These are phyloP conservation scores for Otus sunia DNA, from an alignment of 2,113 vertebrate genomes.

Conservation along the genomic window DNA sequence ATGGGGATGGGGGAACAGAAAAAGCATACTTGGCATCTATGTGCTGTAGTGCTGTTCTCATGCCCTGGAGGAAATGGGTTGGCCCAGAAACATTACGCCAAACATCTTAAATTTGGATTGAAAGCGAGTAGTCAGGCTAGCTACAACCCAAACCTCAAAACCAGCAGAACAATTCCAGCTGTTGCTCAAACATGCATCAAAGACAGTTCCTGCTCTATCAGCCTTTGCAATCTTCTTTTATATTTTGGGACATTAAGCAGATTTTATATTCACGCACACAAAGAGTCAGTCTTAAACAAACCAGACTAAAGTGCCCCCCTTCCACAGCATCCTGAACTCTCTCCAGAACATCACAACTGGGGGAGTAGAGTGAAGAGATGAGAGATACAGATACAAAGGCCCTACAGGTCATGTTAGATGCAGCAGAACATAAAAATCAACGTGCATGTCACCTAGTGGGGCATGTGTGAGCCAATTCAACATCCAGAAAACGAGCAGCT, in stretches of 20 bases:
- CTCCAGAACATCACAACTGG: rapidly evolving
- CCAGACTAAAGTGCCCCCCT: rapidly evolving
- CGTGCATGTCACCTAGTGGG: rapidly evolving
- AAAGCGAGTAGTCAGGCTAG: background rate
- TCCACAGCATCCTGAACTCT: background rate
- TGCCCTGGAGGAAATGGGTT: rapidly evolving
- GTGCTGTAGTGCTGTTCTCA: background rate
- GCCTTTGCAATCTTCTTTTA: background rate
- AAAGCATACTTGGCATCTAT: background rate
- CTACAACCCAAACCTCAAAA: background rate
- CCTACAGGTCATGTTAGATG: rapidly evolving
- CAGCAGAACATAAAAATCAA: too few species aligned
- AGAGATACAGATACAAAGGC: background rate
- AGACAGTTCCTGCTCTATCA: background rate
- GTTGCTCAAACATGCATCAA: background rate
- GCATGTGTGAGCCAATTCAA: too few species aligned
- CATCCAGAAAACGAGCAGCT: rapidly evolving
- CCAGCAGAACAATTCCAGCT: background rate
- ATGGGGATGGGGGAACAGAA: background rate
- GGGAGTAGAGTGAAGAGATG: background rate
- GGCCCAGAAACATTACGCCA: background rate
- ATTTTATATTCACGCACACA: rapidly evolving
- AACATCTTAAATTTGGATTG: background rate
- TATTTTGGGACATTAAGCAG: background rate
- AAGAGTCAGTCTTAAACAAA: rapidly evolving